These are phyloP conservation scores for Epizoanthus rinbou DNA, from an alignment of 92 coral and sea anemone species.

Conservation along the genomic window DNA sequence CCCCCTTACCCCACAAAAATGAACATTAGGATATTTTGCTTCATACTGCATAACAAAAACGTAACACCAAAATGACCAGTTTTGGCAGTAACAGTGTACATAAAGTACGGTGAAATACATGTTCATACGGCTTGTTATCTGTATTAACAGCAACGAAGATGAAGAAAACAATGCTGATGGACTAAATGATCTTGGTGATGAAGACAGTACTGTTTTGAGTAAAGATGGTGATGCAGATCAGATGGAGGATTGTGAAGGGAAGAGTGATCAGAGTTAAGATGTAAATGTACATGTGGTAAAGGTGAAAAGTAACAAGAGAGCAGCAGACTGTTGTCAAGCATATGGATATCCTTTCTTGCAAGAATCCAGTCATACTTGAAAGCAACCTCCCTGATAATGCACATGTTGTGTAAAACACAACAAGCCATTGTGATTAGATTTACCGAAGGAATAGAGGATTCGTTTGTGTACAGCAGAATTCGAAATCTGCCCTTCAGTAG, in stretches of 20 bases:
- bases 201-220: neutral
- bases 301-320: slow-evolving; percentile 13
- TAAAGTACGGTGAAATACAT: too few species aligned
- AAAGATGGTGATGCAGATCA: slow-evolving; percentile 22
- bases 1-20: too few species aligned
- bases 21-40: too few species aligned
- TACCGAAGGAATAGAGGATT: slow-evolving; percentile 58
- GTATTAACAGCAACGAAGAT: too few species aligned
- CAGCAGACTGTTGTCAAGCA: slow-evolving; percentile 45
- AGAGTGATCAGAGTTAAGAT: neutral
- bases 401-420: slow-evolving; percentile 59
- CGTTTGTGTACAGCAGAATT: slow-evolving; percentile 55
- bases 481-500: slow-evolving; percentile 59
- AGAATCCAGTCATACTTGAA: slow-evolving; percentile 64
- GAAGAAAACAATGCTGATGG: neutral
- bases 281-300: neutral
- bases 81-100: too few species aligned
- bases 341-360: slow-evolving; percentile 55
- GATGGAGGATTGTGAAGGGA: slow-evolving; percentile 12
- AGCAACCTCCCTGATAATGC: slow-evolving; percentile 59
- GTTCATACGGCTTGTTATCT: too few species aligned
- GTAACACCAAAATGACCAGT: too few species aligned
- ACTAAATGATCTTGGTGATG: neutral
- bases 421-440: slow-evolving; percentile 56
- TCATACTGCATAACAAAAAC: too few species aligned